Base-by-base conservation (phyloP, 2,113 vertebrate species). In the Seriola dumerili region DNA sequence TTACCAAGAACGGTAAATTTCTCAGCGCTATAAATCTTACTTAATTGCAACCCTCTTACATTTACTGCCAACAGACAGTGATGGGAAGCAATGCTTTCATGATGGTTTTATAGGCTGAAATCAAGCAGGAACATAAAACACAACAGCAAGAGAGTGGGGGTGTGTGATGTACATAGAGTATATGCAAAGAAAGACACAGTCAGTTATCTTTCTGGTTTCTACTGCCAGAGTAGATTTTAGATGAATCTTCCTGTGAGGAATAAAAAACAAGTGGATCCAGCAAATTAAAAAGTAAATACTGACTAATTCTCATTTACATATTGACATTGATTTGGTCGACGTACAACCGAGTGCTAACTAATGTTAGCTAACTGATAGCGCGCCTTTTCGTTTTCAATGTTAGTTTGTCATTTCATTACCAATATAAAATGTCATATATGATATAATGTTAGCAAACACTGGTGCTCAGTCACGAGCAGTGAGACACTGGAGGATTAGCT, bases 21-120 rank as follows among this genome's bases (percentile, higher is more conserved):
- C 61, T 85, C 50, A 40, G 8, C 52, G 55, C 72, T 69, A 83
- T 92, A 90, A 94, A 94, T 93, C 88, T 85, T 34, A 90, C 65
- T 89, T 94, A 93, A 93, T 94, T 94, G 82, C 80, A 65, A 55
- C 23, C 4, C 29, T 66, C 80, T 64, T 32, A 36, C 70, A 81
- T 86, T 83, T 68, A 84, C 16, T 65, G 62, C 72, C 64, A 81
- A 2, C 69, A 72, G 83, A 80, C 25, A 58, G 21, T 61, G 54
- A 89, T 72, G 40, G 36, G 82, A 92, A 79, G 75, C 76, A 78
- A 77, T 14, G 34, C 44, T 16, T 75, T 52, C 4, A 58, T 52
- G 32, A 57, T 36, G 16, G 40, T 65, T 88, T 84, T 44, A 74
- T 25, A 38, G 25, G 48, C 32, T 68, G 32, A 58, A 72, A 19